Evolutionary conservation across 2,113 vertebrate species (phyloP).

Genomic region (Myrmophylax atrothorax): DNA sequence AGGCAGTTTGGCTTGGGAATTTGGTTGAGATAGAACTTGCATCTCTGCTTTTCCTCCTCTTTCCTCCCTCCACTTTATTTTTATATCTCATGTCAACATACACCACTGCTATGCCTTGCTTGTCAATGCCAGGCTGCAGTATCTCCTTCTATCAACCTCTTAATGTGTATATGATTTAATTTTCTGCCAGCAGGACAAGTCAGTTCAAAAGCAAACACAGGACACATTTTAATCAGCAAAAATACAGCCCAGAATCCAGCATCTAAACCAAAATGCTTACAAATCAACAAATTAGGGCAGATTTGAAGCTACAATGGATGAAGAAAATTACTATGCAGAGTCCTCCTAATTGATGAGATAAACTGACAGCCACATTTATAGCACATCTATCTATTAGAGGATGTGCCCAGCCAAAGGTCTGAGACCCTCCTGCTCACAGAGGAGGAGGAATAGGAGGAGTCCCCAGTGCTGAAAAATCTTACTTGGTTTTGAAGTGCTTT

Average conservation of each 20-base stretch:
- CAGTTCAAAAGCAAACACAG: not conserved
- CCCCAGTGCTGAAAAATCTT: not conserved
- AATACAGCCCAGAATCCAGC: not conserved
- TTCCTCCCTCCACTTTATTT: not conserved
- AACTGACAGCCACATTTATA: not conserved
- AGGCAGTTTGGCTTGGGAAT: not conserved
- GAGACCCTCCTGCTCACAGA: not conserved
- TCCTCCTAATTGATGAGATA: not conserved
- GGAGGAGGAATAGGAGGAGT: not conserved
- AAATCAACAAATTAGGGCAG: not conserved
- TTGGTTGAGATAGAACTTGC: not conserved
- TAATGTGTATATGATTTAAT: not conserved
- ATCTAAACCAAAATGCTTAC: not conserved
- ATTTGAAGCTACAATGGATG: not conserved
- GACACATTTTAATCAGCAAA: not conserved
- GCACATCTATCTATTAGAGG: not conserved
- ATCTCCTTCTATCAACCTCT: not conserved
- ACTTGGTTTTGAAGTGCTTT: not conserved
- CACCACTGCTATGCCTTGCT: not conserved
- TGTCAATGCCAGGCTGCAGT: not conserved
- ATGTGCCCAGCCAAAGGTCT: not conserved
- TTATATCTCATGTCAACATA: not conserved
- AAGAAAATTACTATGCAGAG: not conserved
- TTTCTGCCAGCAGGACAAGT: not conserved
- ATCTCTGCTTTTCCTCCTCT: not conserved